Percentiles rank a stretch among this genome's conserved stretches.
Conservation (phyloP, 2,113 vertebrate genomes). For the Sebastes schlegelii region DNA sequence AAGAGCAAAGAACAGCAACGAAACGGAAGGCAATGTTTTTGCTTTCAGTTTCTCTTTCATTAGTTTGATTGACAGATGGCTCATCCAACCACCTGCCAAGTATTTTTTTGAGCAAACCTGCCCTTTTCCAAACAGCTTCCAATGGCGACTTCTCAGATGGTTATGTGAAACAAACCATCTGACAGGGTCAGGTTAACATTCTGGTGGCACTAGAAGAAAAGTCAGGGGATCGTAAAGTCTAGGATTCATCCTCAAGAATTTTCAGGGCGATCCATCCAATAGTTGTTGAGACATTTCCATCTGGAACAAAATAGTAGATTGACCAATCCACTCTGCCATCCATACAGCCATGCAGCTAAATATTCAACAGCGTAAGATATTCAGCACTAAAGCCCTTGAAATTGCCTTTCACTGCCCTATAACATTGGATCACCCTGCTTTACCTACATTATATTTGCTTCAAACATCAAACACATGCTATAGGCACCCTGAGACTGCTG, state of each 20-base stretch:
- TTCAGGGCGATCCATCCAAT: neutral
- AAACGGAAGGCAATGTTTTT: no score
- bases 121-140: no score
- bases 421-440: neutral
- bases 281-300: neutral
- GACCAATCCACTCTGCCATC: neutral
- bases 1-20: no score
- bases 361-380: neutral
- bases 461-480: conserved; percentile 24
- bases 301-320: neutral
- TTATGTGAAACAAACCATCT: no score
- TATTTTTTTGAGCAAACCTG: no score
- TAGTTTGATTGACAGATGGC: no score
- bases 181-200: no score
- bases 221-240: neutral
- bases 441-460: conserved; percentile 5
- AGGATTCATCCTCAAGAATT: neutral
- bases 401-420: neutral
- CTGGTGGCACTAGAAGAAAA: neutral
- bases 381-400: neutral
- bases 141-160: no score
- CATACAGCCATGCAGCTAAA: neutral
- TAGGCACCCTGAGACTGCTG: neutral
- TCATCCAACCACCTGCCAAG: no score
- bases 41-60: no score